Base-by-base conservation (phyloP, 2,888 invertebrate species). In the Panzeria rudis region DNA sequence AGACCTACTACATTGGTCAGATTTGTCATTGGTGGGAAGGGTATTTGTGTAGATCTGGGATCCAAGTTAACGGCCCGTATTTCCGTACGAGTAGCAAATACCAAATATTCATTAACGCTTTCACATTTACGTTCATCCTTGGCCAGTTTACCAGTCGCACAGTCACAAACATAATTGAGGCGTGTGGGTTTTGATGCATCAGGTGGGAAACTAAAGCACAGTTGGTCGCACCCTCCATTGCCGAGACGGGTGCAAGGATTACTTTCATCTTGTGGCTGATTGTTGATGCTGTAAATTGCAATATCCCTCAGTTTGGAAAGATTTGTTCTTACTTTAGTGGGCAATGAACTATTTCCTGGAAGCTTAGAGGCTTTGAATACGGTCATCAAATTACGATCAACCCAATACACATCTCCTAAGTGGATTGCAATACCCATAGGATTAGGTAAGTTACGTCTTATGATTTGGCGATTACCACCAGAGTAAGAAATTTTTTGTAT, bases 21-120 rank as follows among this genome's bases (percentile, higher is more conserved):
- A 90, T 98, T 97, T 0, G 94, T 95, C 41, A 98, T 94, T 0
- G 98, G 96, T 86, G 95, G 95, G 90, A 98, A 98, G 0, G 98
- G 98, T 2, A 96, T 93, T 75, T 95, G 95, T 0, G 96, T 97
- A 0, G 96, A 95, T 86, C 94, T 95, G 0, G 97, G 97, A 91
- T 98, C 97, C 35, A 99, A 92, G 88, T 96, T 96, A n/a, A 98
- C 95, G 0, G 97, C 96, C 44, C 98, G 94, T 71, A 99, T 97
- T 93, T 98, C 98, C 0, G 98, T 98, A 83, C 98, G 95, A 0
- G 99, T 99, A 0, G 98, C 96, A 91, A 98, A 98, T 1, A 99
- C 96, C 17, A 99, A 92, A 91, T 96, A 99, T 90, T 99, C 98
- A 69, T 96, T 95, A 0, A 97, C 96, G 4, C 95, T 95, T 86